Conservation (phyloP, 2,113 vertebrate species). For the Probosciger aterrimus region DNA sequence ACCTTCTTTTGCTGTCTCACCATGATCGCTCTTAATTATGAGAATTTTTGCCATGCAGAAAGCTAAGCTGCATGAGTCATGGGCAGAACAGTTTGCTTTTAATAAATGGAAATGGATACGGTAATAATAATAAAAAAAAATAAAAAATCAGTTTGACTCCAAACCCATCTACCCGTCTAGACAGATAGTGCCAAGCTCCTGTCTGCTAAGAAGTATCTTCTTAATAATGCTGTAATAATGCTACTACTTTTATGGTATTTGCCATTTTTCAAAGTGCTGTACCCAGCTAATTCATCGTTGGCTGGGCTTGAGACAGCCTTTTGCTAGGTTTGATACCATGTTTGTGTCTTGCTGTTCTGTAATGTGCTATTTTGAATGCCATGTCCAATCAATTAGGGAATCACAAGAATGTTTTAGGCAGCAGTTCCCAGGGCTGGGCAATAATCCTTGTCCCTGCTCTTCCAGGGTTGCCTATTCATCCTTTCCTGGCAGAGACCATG, state of each 20-base stretch:
- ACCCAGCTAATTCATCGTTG: constrained; percentile 33
- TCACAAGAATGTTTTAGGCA: constrained; percentile 62
- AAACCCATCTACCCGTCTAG: constrained; percentile 58
- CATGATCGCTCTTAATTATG: constrained; percentile 4
- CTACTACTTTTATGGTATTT: constrained; percentile 20
- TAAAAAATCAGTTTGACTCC: constrained; percentile 37
- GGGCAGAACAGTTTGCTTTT: constrained; percentile 54
- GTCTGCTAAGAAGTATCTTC: constrained; percentile 60
- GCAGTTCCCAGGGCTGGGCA: constrained; percentile 54
- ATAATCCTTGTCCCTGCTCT: constrained; percentile 59
- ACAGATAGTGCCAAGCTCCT: constrained; percentile 55
- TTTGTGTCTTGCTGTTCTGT: constrained; percentile 37
- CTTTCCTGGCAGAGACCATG: constrained; percentile 24
- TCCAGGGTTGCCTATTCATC: constrained; percentile 64
- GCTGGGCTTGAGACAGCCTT: constrained; percentile 11
- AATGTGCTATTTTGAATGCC: constrained; percentile 52
- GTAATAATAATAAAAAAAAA: constrained; percentile 20
- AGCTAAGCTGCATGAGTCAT: constrained; percentile 56
- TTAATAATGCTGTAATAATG: constrained; percentile 47
- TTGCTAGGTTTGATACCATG: constrained; percentile 33
- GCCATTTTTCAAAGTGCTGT: constrained; percentile 23
- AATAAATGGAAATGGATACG: constrained; percentile 57
- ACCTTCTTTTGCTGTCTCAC: constrained; percentile 5
- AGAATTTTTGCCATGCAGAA: constrained; percentile 40
- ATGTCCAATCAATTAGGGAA: constrained; percentile 56